These are phyloP conservation scores for Lamprologus lemairii DNA, from an alignment of 2,113 vertebrate species.

Conservation along the genomic window DNA sequence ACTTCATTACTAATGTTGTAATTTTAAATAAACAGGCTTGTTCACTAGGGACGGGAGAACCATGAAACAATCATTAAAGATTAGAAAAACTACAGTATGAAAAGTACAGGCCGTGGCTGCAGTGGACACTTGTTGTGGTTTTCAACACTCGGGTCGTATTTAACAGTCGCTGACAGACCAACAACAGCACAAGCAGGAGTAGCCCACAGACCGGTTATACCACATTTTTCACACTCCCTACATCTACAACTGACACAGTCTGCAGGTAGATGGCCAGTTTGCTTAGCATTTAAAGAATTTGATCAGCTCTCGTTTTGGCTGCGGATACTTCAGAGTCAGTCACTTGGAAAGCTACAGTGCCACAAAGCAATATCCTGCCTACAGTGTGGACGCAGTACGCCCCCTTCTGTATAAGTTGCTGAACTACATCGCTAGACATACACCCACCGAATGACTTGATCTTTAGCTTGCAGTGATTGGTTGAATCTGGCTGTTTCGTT, in stretches of 20 bases:
- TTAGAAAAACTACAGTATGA: background rate
- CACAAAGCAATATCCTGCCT: background rate
- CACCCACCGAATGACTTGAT: conserved; percentile 75
- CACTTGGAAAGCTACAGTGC: background rate
- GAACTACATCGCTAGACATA: background rate
- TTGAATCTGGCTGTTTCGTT: conserved; percentile 66
- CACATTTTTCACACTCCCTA: background rate
- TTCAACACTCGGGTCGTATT: background rate
- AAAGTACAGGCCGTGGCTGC: background rate
- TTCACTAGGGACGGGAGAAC: background rate
- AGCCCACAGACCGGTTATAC: background rate
- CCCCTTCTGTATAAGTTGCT: background rate
- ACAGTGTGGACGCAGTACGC: background rate
- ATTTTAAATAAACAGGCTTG: background rate
- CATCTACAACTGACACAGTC: background rate
- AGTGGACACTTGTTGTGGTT: background rate
- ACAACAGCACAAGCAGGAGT: background rate
- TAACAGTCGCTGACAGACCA: background rate
- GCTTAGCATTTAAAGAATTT: background rate
- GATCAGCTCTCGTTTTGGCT: background rate
- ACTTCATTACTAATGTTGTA: background rate
- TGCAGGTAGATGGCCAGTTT: background rate
- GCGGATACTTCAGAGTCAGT: background rate
- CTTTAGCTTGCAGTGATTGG: conserved; percentile 67
- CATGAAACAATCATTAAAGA: background rate